Evolutionary conservation across 2,113 vertebrate species (phyloP), one percentile per base, ranked within the genome.

Genomic region (Spea multiplicata): DNA sequence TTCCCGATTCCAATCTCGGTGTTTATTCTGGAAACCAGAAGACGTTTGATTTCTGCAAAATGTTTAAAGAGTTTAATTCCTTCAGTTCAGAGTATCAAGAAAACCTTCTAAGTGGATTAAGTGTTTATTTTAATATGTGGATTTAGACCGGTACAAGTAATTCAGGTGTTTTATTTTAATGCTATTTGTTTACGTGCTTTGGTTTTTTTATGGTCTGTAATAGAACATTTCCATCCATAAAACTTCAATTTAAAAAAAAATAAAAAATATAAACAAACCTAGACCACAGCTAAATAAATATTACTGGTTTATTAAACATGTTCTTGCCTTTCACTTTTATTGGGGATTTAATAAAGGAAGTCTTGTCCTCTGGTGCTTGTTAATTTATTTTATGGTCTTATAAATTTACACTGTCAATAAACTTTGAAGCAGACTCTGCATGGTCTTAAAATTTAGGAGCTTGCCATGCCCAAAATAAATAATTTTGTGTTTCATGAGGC

Each of bases 361-460:
- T 52, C 5, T 59, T 68, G 64, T 66, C 46, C 64, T 55, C 50
- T 10, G 50, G 49, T 44, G 74, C 65, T 59, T 76, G 52, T 68
- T 76, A 75, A 52, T 74, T 10, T 65, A 44, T 75, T 75, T 75
- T 75, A 75, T 66, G 17, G 13, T 53, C 6, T 52, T 44, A n/a
- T 12, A 55, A 13, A 75, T 57, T 4, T n/a, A 53, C 52, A 13
- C 12, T 50, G 65, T 71, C 69, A 30, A 10, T 71, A 52, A 44
- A 30, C 50, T 44, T 53, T 53, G 16, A 49, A 67, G 44, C 66
- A 45, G 10, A 13, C 45, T 61, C 57, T 61, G 13, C 14, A n/a
- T 61, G 13, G 5, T 14, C 8, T n/a, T 61, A 61, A n/a, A 61
- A 61, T 13, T 61, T 8, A 61, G 13, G 13, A 61, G 50, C 6